Percentiles rank a stretch among this genome's conserved stretches.
These are phyloP conservation scores for Sclerodermus sp. DNA, from an alignment of 2,888 invertebrate species.

Conservation along the genomic window DNA sequence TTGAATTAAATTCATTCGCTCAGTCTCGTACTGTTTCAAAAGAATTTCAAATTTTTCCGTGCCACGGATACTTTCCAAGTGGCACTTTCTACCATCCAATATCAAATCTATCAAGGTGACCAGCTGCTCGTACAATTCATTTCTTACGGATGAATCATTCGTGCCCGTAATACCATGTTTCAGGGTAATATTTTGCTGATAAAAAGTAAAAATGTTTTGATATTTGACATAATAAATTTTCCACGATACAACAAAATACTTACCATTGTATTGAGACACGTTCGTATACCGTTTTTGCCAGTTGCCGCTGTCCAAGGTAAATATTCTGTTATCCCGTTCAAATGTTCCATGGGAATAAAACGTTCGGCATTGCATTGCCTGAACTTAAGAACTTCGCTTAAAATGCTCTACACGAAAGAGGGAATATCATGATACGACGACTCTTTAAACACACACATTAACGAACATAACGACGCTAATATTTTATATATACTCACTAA, in stretches of 20 bases:
- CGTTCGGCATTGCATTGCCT: constrained; percentile 64
- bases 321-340: constrained; percentile 61
- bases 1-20: constrained; percentile 68
- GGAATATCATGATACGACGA: no score
- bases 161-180: constrained; percentile 63
- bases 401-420: constrained; percentile 59
- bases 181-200: constrained; percentile 48
- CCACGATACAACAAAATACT: constrained; percentile 1
- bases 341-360: constrained; percentile 57
- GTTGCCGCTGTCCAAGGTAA: constrained; percentile 75
- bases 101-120: constrained; percentile 72
- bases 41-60: constrained; percentile 64
- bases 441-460: no score
- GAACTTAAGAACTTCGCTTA: constrained; percentile 68
- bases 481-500: constrained; percentile 35
- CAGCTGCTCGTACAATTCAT: constrained; percentile 69
- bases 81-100: constrained; percentile 71
- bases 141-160: constrained; percentile 62
- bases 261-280: constrained; percentile 50
- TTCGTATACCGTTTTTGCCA: constrained; percentile 59
- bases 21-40: constrained; percentile 68
- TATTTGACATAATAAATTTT: neutral
- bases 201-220: constrained; percentile 6
- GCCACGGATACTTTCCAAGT: constrained; percentile 68
- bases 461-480: neutral